These are phyloP conservation scores for Cerastis rubricosa DNA, from an alignment of 2,888 invertebrate genomes.

Conservation along the genomic window DNA sequence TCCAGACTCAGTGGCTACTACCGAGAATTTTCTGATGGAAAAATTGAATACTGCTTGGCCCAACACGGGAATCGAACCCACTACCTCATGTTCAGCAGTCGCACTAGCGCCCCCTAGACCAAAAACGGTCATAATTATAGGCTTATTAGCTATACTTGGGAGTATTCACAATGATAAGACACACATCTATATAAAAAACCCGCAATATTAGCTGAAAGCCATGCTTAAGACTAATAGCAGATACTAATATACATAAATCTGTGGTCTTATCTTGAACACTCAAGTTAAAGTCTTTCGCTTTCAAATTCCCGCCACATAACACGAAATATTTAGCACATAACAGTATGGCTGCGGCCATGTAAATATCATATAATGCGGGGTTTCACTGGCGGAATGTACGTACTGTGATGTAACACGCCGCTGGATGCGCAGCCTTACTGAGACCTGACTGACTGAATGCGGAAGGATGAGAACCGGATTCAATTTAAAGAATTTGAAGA, in stretches of 20 bases:
- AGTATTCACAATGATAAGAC: too few species aligned
- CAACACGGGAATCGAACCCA: background rate
- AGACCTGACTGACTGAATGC: conserved; percentile 20
- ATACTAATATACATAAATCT: conserved; percentile 6
- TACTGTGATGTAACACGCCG: conserved; percentile 36
- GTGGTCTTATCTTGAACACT: conserved; percentile 10
- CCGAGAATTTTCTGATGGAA: background rate
- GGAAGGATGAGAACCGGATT: conserved; percentile 39
- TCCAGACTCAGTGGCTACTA: background rate
- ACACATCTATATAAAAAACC: background rate
- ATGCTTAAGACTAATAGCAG: background rate
- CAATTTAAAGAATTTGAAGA: conserved; percentile 10
- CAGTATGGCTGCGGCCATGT: conserved; percentile 28
- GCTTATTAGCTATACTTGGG: too few species aligned
- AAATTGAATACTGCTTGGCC: background rate
- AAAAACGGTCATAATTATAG: too few species aligned
- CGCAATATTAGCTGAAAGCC: background rate
- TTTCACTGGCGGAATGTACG: conserved; percentile 55
- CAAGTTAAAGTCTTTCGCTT: conserved; percentile 29
- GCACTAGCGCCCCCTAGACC: too few species aligned
- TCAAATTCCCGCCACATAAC: conserved; percentile 35
- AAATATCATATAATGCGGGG: conserved; percentile 38
- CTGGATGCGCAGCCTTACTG: conserved; percentile 17
- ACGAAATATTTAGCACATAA: conserved; percentile 36
- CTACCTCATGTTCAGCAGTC: background rate